These are phyloP conservation scores for Apoda limacodes DNA, from an alignment of 2,888 invertebrate species.

Conservation along the genomic window DNA sequence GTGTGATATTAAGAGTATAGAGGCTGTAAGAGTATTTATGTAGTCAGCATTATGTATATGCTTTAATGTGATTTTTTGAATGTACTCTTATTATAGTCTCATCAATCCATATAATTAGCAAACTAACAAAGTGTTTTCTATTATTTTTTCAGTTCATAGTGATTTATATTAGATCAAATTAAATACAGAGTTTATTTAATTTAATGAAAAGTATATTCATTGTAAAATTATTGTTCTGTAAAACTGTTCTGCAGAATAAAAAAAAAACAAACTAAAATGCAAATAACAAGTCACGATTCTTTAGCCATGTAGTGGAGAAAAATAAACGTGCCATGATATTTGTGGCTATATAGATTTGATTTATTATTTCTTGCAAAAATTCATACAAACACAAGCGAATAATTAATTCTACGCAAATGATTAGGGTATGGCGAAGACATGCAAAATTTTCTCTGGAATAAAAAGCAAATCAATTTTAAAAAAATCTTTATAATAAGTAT, in stretches of 20 bases:
- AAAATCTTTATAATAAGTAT: too few species aligned
- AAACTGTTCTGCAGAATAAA: constrained; percentile 54
- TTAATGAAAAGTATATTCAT: constrained; percentile 65
- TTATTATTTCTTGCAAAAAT: constrained; percentile 8
- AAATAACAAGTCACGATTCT: constrained; percentile 71
- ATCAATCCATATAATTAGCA: constrained; percentile 66
- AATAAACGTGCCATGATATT: constrained; percentile 73
- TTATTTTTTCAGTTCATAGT: constrained; percentile 63
- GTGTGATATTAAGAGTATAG: constrained; percentile 25
- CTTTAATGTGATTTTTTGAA: constrained; percentile 72
- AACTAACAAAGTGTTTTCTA: constrained; percentile 64
- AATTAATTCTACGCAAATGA: too few species aligned
- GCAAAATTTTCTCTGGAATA: too few species aligned
- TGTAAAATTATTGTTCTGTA: constrained; percentile 67
- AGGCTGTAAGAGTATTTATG: constrained; percentile 63
- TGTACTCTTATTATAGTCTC: constrained; percentile 69
- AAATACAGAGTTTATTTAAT: constrained; percentile 70
- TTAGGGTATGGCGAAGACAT: too few species aligned
- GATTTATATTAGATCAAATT: constrained; percentile 66
- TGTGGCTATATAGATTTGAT: constrained; percentile 45
- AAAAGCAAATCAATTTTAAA: too few species aligned
- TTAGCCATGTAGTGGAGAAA: constrained; percentile 72
- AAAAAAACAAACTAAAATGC: constrained; percentile 62
- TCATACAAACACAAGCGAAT: too few species aligned
- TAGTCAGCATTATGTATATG: constrained; percentile 72